These are phyloP conservation scores for Pandemis corylana DNA, from an alignment of 2,888 invertebrate species.

Conservation along the genomic window DNA sequence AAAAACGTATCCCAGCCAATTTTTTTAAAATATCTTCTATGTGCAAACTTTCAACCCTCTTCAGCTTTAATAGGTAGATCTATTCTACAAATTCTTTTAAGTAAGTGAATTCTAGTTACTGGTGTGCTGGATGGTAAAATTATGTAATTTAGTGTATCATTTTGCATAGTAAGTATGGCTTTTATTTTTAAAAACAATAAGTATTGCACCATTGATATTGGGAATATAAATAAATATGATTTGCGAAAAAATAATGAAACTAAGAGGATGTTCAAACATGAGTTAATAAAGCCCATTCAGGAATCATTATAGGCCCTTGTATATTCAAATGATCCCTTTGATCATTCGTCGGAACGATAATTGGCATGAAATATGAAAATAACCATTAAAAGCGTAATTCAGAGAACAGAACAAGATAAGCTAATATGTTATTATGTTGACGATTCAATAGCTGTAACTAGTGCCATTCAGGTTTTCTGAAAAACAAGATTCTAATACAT, in stretches of 20 bases:
- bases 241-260: neutral
- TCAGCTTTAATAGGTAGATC: too few relatives aligned
- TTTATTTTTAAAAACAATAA: too few relatives aligned
- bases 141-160: neutral
- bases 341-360: conserved; percentile 3
- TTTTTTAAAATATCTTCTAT: too few relatives aligned
- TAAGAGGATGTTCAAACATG: neutral
- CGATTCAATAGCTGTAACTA: conserved; percentile 8
- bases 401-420: neutral
- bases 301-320: neutral
- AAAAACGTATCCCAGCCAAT: too few relatives aligned
- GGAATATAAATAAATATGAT: neutral
- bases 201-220: neutral
- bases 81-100: too few relatives aligned
- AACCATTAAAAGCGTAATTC: neutral
- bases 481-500: neutral
- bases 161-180: neutral
- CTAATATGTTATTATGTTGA: neutral
- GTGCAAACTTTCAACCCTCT: too few relatives aligned
- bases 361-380: neutral
- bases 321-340: neutral
- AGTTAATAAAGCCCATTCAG: conserved; percentile 6
- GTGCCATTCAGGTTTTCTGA: neutral
- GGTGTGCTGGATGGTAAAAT: too few relatives aligned
- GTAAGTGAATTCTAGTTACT: too few relatives aligned